Conservation (phyloP, 2,888 invertebrate species). For the Tyria jacobaeae region DNA sequence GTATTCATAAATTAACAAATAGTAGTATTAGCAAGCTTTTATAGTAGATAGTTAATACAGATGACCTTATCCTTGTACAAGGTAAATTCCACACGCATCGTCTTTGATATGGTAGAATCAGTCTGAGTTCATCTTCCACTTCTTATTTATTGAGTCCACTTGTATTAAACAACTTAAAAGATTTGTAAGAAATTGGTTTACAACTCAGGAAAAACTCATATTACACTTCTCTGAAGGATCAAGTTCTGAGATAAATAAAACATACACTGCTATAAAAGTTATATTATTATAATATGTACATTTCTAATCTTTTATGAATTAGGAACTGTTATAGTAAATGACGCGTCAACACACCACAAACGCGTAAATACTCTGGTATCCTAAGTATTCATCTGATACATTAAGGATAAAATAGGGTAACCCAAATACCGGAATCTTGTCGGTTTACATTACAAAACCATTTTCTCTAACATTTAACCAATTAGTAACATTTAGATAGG, state of each 20-base stretch:
- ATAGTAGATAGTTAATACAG: too few relatives aligned
- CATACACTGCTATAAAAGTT: neutral
- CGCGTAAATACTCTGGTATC: neutral
- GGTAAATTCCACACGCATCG: too few relatives aligned
- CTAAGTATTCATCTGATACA: slow-evolving; percentile 6
- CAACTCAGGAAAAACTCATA: neutral
- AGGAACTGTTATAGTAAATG: neutral
- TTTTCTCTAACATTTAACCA: neutral
- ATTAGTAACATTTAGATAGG: neutral
- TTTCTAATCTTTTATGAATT: neutral
- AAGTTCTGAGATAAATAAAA: neutral
- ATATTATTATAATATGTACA: neutral
- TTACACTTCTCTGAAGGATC: neutral
- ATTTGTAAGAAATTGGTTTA: too few relatives aligned
- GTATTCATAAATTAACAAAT: too few relatives aligned
- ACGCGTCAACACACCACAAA: neutral
- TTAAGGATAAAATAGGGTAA: neutral
- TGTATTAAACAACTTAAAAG: too few relatives aligned
- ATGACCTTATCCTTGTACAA: too few relatives aligned
- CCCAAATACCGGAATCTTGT: slow-evolving; percentile 3
- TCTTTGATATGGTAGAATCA: too few relatives aligned
- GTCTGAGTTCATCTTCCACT: too few relatives aligned
- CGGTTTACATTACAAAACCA: neutral
- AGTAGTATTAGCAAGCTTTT: too few relatives aligned
- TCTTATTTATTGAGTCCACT: too few relatives aligned